Base-by-base conservation (phyloP, 2,888 invertebrate genomes). In the Ophraella communa region DNA sequence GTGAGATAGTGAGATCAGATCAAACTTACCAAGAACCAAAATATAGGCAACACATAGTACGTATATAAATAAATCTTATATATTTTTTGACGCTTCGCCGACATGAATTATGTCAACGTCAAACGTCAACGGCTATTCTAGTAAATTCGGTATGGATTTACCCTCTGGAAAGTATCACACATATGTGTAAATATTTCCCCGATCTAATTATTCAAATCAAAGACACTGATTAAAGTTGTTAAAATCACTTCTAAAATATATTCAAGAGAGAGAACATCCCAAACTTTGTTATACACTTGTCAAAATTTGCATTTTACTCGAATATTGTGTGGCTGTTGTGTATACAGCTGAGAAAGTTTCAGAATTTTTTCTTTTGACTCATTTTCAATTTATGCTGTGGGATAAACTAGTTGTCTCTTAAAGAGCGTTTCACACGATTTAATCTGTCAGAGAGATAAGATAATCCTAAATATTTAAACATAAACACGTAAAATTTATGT, bases 251-350 rank as follows among this genome's bases (percentile, higher is more conserved):
- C 10, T 11, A 45, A 45, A 24, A 4, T 45, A 14, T 45, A 45
- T 45, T 45, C 20, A 45, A 18, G 44, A 18, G 44, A n/a, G n/a
- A n/a, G n/a, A 47, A 47, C 47, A 23, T 21, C n/a, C 21, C 47
- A 10, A 47, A 47, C 23, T 47, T 47, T 24, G 24, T 23, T 23
- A 47, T 47, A 47, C 47, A 23, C 47, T 23, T 23, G 47, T 47
- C 47, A 47, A 47, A 24, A 47, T 47, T 47, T 47, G 24, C 47
- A 47, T 47, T 23, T 47, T n/a, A 23, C 23, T 47, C n/a, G 14
- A 14, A 33, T 4, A 33, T 33, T 2, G 33, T 11, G 33, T 33
- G 3, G n/a, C 33, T 33, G 10, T 11, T 33, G 11, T 33, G 33
- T 14, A 11, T 11, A n/a, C n/a, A 33, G 14, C 33, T 33, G 11